Conservation (phyloP, 2,113 vertebrate genomes). For the Microtus montanus region DNA sequence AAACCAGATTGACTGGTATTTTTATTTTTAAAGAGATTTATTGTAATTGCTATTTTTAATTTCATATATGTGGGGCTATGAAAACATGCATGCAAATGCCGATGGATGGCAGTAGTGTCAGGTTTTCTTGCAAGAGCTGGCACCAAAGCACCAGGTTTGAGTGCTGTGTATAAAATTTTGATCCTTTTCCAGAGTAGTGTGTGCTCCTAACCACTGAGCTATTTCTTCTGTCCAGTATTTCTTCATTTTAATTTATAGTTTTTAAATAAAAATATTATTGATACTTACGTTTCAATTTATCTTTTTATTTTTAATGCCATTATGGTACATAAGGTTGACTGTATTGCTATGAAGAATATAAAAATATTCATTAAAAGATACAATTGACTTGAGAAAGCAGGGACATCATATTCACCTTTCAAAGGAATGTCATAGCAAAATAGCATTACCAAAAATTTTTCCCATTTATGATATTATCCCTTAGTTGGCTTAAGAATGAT, state of each 20-base stretch:
- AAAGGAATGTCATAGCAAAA: not conserved
- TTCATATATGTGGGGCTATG: not conserved
- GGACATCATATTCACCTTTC: accelerated
- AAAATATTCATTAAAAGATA: not conserved
- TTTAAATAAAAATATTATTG: not conserved
- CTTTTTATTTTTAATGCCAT: not conserved
- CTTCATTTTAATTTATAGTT: not conserved
- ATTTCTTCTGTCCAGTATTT: not conserved
- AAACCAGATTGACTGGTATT: not conserved
- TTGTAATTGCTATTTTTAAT: not conserved
- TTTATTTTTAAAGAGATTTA: not conserved
- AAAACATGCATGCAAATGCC: not conserved
- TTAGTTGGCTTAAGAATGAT: not conserved
- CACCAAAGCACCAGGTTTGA: not conserved
- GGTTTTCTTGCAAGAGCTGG: not conserved
- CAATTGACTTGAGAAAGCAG: not conserved
- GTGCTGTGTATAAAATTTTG: not conserved
- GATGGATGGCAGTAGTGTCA: not conserved
- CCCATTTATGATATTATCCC: not conserved
- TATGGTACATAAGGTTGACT: not conserved
- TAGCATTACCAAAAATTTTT: not conserved
- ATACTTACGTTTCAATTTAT: not conserved
- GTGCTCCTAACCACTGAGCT: not conserved
- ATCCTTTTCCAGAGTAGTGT: not conserved
- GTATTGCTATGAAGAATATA: not conserved